Evolutionary conservation across 2,888 invertebrate genomes (phyloP), one percentile per base, ranked within the genome.

Genomic region (Frankliniella intonsa): DNA sequence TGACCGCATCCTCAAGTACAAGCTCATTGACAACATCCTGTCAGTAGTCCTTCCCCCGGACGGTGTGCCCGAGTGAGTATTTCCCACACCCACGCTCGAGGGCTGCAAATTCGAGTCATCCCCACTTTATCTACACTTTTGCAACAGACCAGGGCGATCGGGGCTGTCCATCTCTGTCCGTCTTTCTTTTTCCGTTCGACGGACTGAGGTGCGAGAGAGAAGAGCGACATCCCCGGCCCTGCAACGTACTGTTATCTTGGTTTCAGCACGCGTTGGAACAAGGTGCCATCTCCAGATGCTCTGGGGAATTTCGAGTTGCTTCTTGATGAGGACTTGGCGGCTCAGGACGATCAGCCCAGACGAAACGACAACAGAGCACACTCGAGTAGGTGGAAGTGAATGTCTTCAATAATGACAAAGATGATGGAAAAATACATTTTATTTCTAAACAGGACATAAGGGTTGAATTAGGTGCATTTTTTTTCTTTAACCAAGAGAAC

Each of bases 1-100:
- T 86, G 98, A 98, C 88, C 90, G 97, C 85, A 97, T 97, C 86
- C 90, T 98, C 86, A 98, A 98, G 87, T 95, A 97, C 86, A 97
- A 97, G 89, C 89, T 98, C 80, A 94, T 98, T 84, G 97, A 97
- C 87, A 97, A 97, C 87, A 95, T 97, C 85, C 90, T 98, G 85
- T 95, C 96, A 11, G 93, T 98, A 69, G 95, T 98, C 0, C 89
- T 97, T 50, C 97, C 97, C 0, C 94, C 96, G 0, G 94, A 94
- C 86, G 96, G 97, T 81, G 90, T 94, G 81, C 97, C 97, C 81
- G 97, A 98, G 93, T 93, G 89, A 90, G 90, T 89, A 83, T n/a
- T 76, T 0, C n/a, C 81, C 17, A 62, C n/a, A 22, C 11, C 5
- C 5, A 38, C 38, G 2, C 8, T 81, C 50, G 81, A 69, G 25